phyloP scores from a whole-genome alignment of 2,888 invertebrate species.

The Smittia aterrima region DNA sequence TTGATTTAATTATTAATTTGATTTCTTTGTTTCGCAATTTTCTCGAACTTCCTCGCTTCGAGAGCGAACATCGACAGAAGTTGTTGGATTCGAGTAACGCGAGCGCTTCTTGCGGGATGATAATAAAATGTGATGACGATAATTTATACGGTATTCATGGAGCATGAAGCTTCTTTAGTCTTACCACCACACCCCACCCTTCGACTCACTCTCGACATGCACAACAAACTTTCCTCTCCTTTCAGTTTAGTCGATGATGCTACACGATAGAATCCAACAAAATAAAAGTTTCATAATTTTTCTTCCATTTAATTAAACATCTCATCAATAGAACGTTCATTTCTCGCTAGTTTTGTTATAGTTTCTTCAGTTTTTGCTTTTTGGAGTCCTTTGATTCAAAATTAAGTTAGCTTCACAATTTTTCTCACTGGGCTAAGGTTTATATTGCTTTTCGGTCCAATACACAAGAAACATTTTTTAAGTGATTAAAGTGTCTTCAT shows the following conservation, averaged over 20 bases:
- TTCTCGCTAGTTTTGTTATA: background rate
- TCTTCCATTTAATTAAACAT: background rate
- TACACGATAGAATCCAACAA: background rate
- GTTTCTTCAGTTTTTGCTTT: background rate
- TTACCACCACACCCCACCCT: background rate
- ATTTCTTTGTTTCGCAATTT: background rate
- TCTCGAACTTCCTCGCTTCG: background rate
- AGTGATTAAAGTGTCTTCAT: background rate
- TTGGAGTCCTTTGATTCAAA: no score
- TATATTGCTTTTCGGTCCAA: constrained; percentile 26
- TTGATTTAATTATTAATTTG: constrained; percentile 18
- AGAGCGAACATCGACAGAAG: background rate
- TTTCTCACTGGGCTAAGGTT: constrained; percentile 8
- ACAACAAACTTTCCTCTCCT: background rate
- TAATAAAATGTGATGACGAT: background rate
- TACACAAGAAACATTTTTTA: background rate
- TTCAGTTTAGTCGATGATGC: background rate
- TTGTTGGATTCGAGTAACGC: no score
- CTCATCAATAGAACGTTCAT: background rate
- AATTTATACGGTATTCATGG: background rate
- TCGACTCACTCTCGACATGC: background rate
- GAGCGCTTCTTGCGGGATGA: background rate
- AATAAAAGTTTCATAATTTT: background rate
- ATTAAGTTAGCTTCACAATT: background rate
- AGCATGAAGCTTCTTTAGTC: background rate